Percentiles rank a stretch among this genome's conserved stretches.
Conservation (phyloP, 2,797 vertebrate genomes). For the Pygocentrus nattereri region DNA sequence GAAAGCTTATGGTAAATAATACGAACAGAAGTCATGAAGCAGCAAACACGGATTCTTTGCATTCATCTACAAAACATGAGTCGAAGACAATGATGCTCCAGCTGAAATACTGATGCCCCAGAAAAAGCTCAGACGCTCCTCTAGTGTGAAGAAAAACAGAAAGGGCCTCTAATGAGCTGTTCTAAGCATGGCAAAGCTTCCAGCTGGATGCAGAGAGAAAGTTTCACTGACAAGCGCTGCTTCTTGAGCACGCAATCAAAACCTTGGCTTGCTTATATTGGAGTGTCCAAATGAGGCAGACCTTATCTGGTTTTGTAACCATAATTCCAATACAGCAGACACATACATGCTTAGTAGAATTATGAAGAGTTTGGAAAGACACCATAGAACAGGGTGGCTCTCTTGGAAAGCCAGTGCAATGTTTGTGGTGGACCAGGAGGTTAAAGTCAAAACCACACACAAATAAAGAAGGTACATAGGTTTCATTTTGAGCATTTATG, state of each 20-base stretch:
- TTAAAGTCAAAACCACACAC: too few species aligned
- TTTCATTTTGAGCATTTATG: too few species aligned
- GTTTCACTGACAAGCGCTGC: background rate
- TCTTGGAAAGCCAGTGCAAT: too few species aligned
- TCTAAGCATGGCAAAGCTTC: background rate
- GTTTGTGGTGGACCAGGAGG: too few species aligned
- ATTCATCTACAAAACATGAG: slow-evolving; percentile 10
- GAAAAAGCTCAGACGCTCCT: slow-evolving; percentile 9
- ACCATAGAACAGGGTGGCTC: too few species aligned
- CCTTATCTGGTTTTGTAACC: slow-evolving; percentile 1
- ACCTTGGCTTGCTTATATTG: background rate
- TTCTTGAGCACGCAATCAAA: slow-evolving; percentile 6
- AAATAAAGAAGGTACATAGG: too few species aligned
- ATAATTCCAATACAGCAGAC: slow-evolving; percentile 18
- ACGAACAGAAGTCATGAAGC: slow-evolving; percentile 8
- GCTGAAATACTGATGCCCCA: slow-evolving; percentile 21
- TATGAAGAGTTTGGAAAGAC: too few species aligned
- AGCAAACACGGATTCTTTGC: slow-evolving; percentile 13
- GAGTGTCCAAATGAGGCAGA: background rate
- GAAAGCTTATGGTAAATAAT: slow-evolving; percentile 28
- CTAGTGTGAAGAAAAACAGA: slow-evolving; percentile 21
- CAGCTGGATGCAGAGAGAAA: background rate
- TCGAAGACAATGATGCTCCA: slow-evolving; percentile 5
- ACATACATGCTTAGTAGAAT: background rate
- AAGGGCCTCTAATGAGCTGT: slow-evolving; percentile 24